phyloP scores from a whole-genome alignment of 2,113 vertebrate species.

The Cephalopterus ornatus region DNA sequence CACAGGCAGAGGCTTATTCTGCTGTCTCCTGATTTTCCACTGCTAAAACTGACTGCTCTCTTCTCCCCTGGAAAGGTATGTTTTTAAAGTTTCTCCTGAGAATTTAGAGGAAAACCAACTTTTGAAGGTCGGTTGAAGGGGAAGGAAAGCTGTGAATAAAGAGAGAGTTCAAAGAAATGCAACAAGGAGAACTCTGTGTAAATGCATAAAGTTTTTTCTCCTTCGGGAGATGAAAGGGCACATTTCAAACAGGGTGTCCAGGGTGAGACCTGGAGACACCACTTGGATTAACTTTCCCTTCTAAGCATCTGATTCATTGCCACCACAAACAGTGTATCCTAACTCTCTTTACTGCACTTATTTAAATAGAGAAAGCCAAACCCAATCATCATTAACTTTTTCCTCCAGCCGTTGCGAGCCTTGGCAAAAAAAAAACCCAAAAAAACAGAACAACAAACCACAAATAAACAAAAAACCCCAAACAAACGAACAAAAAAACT shows the following conservation, averaged over 20 bases:
- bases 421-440: background rate
- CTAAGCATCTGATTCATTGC: background rate
- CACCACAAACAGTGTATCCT: background rate
- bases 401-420: background rate
- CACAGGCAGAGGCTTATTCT: background rate
- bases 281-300: background rate
- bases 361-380: background rate
- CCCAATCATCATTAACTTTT: background rate
- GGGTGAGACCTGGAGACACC: background rate
- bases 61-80: background rate
- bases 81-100: background rate
- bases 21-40: rapidly evolving
- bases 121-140: background rate
- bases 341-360: rapidly evolving
- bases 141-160: background rate
- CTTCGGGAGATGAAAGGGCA: background rate
- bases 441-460: no score
- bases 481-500: background rate
- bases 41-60: background rate
- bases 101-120: background rate
- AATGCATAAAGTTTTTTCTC: background rate
- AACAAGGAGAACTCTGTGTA: background rate
- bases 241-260: background rate
- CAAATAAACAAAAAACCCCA: background rate
- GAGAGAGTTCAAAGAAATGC: background rate